Evolutionary conservation across 2,888 invertebrate species (phyloP).

Genomic region (Ditylenchus weischeri): DNA sequence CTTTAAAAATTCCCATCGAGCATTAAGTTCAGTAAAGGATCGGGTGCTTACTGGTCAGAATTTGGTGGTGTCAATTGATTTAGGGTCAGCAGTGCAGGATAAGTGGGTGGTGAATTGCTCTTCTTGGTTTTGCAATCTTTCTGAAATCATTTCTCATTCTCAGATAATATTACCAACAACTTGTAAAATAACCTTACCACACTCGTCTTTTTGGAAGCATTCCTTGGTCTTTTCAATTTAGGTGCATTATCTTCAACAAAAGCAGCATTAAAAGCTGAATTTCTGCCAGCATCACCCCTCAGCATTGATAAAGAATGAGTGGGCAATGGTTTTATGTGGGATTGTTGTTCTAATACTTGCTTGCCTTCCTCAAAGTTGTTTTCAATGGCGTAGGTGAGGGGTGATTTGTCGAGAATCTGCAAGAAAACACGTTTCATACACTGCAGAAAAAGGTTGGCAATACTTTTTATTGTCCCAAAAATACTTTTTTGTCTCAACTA

Average conservation of each 20-base stretch:
- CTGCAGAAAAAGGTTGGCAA: too few species aligned
- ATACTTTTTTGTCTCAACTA: background rate
- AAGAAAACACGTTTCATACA: too few species aligned
- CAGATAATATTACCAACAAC: background rate
- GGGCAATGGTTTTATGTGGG: too few species aligned
- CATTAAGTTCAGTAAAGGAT: too few species aligned
- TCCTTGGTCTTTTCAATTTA: too few species aligned
- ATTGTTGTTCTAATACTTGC: too few species aligned
- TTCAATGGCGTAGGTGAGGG: conserved; percentile 4
- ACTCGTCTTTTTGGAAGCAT: background rate
- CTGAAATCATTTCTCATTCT: background rate
- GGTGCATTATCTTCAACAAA: background rate
- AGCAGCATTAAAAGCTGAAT: background rate
- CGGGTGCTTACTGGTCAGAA: conserved; percentile 8
- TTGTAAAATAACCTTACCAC: background rate
- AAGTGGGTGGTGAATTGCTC: background rate
- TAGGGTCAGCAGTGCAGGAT: background rate
- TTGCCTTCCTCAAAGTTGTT: conserved; percentile 6
- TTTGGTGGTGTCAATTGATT: conserved; percentile 9
- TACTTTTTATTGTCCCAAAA: too few species aligned
- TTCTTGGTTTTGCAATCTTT: background rate
- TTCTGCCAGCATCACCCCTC: background rate
- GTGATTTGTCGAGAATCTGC: conserved; percentile 4
- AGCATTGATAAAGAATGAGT: too few species aligned
- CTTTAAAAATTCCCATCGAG: too few species aligned